Percentiles rank a stretch among this genome's conserved stretches.
Evolutionary conservation across 1,140 invertebrate species (phyloP).

Genomic region (Bombus difficillimus): DNA sequence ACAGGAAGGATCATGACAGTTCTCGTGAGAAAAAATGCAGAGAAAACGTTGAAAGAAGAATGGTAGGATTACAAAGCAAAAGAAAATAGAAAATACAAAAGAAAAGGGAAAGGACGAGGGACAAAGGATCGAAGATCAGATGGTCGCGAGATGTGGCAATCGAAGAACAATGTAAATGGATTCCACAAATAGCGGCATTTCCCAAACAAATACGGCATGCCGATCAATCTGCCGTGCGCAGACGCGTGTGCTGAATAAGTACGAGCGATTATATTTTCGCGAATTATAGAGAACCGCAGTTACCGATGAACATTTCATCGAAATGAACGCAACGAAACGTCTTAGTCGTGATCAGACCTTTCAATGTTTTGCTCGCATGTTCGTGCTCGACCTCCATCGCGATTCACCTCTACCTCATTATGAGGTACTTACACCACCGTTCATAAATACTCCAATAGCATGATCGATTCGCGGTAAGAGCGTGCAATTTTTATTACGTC

Average conservation of each 20-base stretch:
- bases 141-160: slow-evolving; percentile 35
- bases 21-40: background rate
- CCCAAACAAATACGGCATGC: slow-evolving; percentile 61
- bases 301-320: background rate
- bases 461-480: too few species aligned
- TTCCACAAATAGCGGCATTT: slow-evolving; percentile 69
- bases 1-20: background rate
- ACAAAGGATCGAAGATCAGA: slow-evolving; percentile 15
- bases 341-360: background rate
- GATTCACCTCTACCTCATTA: slow-evolving; percentile 12
- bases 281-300: slow-evolving; percentile 59
- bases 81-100: background rate
- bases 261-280: slow-evolving; percentile 60
- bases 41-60: background rate
- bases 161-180: slow-evolving; percentile 64
- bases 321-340: background rate
- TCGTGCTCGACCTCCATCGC: background rate
- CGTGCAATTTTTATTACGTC: too few species aligned
- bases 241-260: slow-evolving; percentile 71
- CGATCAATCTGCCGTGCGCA: slow-evolving; percentile 63
- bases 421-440: background rate
- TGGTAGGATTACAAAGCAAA: background rate
- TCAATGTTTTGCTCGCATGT: background rate
- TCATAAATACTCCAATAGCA: too few species aligned
- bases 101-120: slow-evolving; percentile 8